Evolutionary conservation across 2,113 vertebrate genomes (phyloP).

Genomic region (Sciurus niger): DNA sequence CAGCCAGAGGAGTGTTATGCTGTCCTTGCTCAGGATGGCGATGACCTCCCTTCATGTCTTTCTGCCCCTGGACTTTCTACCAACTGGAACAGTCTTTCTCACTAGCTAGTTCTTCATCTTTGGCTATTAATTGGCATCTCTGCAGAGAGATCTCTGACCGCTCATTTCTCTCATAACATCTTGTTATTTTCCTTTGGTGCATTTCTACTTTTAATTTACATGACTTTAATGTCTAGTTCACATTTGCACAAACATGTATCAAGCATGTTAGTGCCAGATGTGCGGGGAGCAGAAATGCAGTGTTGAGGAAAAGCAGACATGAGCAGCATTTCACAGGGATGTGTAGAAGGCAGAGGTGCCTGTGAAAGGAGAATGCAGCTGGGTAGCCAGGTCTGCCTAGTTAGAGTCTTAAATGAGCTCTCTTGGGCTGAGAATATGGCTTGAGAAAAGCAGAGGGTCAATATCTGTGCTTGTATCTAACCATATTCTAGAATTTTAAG

Average conservation of each 20-base stretch:
- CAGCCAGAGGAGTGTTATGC: accelerated
- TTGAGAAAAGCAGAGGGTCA: background rate
- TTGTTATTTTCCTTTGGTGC: background rate
- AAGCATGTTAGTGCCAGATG: background rate
- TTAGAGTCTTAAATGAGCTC: background rate
- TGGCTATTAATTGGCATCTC: background rate
- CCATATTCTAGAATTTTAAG: background rate
- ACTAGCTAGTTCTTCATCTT: background rate
- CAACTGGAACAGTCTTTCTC: background rate
- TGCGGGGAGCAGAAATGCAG: background rate
- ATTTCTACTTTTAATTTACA: background rate
- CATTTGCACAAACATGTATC: background rate
- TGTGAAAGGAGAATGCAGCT: background rate
- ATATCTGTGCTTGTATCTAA: background rate
- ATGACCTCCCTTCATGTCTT: background rate
- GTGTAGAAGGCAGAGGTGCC: background rate
- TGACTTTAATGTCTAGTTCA: background rate
- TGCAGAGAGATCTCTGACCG: background rate
- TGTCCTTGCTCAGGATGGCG: background rate
- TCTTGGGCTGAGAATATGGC: background rate
- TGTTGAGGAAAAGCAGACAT: background rate
- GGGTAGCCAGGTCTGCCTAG: background rate
- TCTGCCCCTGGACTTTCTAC: background rate
- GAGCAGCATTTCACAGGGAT: background rate
- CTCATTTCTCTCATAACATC: background rate